Percentiles rank a stretch among this genome's conserved stretches.
Conservation (phyloP, 2,888 invertebrate genomes). For the Hirtodrosophila trivittata region DNA sequence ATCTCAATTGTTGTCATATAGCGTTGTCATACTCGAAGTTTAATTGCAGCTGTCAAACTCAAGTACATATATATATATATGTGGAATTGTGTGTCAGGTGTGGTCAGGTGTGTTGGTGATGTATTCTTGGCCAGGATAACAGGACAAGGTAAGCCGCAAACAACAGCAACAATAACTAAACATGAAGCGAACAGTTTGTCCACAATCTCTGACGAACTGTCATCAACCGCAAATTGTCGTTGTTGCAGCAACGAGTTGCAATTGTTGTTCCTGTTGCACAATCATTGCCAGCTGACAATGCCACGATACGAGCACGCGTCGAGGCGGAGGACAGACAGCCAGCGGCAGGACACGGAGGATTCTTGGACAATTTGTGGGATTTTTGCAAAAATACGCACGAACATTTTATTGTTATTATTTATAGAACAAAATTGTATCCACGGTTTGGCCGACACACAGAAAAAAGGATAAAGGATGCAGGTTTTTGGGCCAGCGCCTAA, state of each 20-base stretch:
- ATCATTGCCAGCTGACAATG: slow-evolving; percentile 49
- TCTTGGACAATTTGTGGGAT: slow-evolving; percentile 58
- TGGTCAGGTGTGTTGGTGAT: slow-evolving; percentile 8
- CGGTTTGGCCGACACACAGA: slow-evolving; percentile 14
- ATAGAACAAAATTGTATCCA: slow-evolving; percentile 45
- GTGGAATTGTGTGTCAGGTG: slow-evolving; percentile 22
- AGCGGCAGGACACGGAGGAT: slow-evolving; percentile 30
- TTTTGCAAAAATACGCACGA: slow-evolving; percentile 54
- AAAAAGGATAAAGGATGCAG: slow-evolving; percentile 9
- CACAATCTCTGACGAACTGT: slow-evolving; percentile 70
- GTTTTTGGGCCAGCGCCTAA: slow-evolving; percentile 28
- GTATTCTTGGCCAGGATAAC: slow-evolving; percentile 13
- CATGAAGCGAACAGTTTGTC: slow-evolving; percentile 54
- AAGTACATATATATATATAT: slow-evolving; percentile 13
- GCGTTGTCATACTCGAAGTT: too few relatives aligned
- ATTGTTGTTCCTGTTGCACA: slow-evolving; percentile 35
- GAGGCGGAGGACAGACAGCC: not conserved
- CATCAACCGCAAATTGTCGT: slow-evolving; percentile 58
- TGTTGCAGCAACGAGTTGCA: slow-evolving; percentile 6
- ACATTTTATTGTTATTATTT: slow-evolving; percentile 72
- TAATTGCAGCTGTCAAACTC: too few relatives aligned
- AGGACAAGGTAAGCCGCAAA: slow-evolving; percentile 1
- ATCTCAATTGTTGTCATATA: not conserved
- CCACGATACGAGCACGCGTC: slow-evolving; percentile 3
- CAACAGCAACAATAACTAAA: slow-evolving; percentile 33